A percentile compares a stretch with the other conserved stretches of the same genome.
These are phyloP conservation scores for Eptatretus atami DNA, from an alignment of 2,797 vertebrate genomes.

Conservation along the genomic window DNA sequence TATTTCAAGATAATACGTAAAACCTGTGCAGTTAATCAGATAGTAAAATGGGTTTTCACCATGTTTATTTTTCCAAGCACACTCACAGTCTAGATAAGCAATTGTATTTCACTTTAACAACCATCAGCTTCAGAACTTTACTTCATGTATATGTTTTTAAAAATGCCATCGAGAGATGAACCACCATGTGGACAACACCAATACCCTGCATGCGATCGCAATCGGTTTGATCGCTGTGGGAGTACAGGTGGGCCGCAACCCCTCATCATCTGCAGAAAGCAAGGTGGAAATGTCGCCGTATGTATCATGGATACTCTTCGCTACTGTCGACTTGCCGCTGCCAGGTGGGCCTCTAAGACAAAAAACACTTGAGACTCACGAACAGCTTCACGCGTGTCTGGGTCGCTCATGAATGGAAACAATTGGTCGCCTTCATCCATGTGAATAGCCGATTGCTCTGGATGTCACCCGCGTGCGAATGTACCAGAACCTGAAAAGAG, in stretches of 20 bases:
- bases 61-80: no score
- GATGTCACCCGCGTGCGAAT: no score
- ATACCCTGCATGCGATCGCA: conserved; percentile 11
- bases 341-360: conserved; percentile 46
- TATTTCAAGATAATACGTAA: no score
- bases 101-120: no score
- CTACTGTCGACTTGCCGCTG: conserved; percentile 41
- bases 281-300: conserved; percentile 30
- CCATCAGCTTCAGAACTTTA: no score
- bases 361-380: conserved; percentile 32
- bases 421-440: conserved; percentile 17
- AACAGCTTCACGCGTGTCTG: conserved; percentile 26
- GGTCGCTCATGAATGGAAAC: conserved; percentile 32
- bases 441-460: not conserved
- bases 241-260: conserved; percentile 16
- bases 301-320: conserved; percentile 21
- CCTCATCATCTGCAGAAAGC: conserved; percentile 23
- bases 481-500: no score
- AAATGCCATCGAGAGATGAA: no score
- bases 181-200: no score
- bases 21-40: no score
- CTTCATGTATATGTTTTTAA: no score
- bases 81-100: no score
- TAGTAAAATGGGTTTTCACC: no score
- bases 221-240: conserved; percentile 17